Conservation (phyloP, 2,113 vertebrate species). For the Pteronura brasiliensis region DNA sequence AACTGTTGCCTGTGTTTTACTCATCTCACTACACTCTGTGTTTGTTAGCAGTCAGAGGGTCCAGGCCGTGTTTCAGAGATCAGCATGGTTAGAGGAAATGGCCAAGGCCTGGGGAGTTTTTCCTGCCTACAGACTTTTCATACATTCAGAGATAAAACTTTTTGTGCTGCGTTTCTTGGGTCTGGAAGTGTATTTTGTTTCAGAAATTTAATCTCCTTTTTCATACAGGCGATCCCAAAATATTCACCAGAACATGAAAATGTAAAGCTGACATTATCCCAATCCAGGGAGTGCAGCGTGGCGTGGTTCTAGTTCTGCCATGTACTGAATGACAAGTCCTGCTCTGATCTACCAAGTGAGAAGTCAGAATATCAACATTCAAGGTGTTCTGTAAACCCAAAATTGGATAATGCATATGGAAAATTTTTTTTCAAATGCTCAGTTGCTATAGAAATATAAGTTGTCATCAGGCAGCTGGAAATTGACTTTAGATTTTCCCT, state of each 20-base stretch:
- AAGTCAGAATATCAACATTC: neutral
- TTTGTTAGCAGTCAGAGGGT: neutral
- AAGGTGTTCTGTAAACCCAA: neutral
- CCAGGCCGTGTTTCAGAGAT: neutral
- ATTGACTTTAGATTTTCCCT: neutral
- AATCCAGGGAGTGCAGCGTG: neutral
- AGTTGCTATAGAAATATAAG: neutral
- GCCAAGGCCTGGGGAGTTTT: neutral
- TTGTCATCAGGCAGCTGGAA: neutral
- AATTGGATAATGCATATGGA: neutral
- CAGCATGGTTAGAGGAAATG: neutral
- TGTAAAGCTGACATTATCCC: neutral
- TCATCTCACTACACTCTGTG: neutral
- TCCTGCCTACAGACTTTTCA: neutral
- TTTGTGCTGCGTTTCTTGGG: neutral
- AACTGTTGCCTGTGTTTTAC: neutral
- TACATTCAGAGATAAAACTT: neutral
- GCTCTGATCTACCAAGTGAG: neutral
- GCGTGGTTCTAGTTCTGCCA: neutral
- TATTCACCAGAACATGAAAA: neutral
- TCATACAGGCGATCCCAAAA: neutral
- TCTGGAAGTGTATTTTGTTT: neutral
- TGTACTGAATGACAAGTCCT: conserved; percentile 1
- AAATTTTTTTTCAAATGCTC: neutral
- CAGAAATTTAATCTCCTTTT: neutral